Base-by-base conservation (phyloP, 2,888 invertebrate species). In the Hydroisotoma schaefferi region DNA sequence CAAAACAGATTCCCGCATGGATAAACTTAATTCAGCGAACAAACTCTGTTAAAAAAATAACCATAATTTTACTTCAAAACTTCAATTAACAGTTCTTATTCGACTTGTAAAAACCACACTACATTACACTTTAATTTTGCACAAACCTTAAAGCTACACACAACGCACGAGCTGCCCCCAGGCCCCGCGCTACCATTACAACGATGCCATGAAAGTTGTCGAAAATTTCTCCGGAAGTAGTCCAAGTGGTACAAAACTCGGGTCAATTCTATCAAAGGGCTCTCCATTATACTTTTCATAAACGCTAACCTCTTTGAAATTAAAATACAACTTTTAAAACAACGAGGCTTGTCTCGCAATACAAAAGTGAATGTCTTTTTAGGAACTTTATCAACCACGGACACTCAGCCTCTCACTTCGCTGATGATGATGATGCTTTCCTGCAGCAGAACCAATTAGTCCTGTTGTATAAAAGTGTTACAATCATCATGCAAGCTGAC, bases 201-300 rank as follows among this genome's bases (percentile, higher is more conserved):
- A 4, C 29, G 54, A 54, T 65, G 67, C 52, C 53, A 59, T 8
- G 25, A 48, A 37, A 64, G 49, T 55, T 59, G 38, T 28, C 70
- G 51, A 38, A 70, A 70, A 25, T 68, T 68, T 40, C 70, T 57
- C 40, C 70, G 57, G 40, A 68, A 67, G 44, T 68, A 63, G 52
- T 70, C 70, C 61, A 70, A 65, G 47, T 70, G 70, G 47, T 70
- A 70, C 5, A 70, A 38, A 37, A 63, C 65, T 52, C 70, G 57
- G 20, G 61, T 65, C 20, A 70, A 58, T 38, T 70, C 65, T 48
- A 63, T 54, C 18, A 63, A 43, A 1, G 63, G 63, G 15, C 59
- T 57, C 57, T 63, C 63, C 63, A 63, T 63, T n/a, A n/a, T n/a
- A n/a, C n/a, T n/a, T n/a, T n/a, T n/a, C n/a, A n/a, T n/a, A n/a